These are phyloP conservation scores for Villa cingulata DNA, from an alignment of 2,888 invertebrate species.

Conservation along the genomic window DNA sequence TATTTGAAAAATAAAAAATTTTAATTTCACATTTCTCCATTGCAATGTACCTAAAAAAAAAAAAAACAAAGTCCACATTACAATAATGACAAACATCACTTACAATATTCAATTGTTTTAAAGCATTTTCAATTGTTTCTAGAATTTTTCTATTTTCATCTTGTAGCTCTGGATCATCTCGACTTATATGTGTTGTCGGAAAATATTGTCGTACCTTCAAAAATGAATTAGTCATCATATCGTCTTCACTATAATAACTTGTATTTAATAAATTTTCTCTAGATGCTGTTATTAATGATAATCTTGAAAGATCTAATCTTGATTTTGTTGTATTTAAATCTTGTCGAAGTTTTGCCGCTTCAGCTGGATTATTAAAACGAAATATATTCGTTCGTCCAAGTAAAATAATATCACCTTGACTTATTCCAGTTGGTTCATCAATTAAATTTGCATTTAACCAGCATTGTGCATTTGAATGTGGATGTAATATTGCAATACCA, in stretches of 20 bases:
- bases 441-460: conserved; percentile 72
- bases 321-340: conserved; percentile 48
- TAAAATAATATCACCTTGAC: conserved; percentile 67
- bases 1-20: neutral
- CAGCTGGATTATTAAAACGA: conserved; percentile 80
- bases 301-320: conserved; percentile 60
- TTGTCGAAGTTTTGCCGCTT: conserved; percentile 69
- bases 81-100: no score
- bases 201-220: conserved; percentile 31
- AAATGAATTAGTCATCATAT: conserved; percentile 24
- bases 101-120: conserved; percentile 42
- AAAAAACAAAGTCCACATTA: conserved; percentile 3
- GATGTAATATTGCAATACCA: conserved; percentile 61
- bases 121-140: conserved; percentile 53
- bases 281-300: conserved; percentile 63
- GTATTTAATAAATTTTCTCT: conserved; percentile 50
- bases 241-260: conserved; percentile 30
- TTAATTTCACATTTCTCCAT: neutral
- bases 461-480: conserved; percentile 58
- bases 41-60: neutral
- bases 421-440: conserved; percentile 62
- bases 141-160: conserved; percentile 52
- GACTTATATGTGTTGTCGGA: conserved; percentile 30
- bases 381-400: conserved; percentile 69
- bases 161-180: conserved; percentile 48